Percentiles rank a stretch among this genome's conserved stretches.
Evolutionary conservation across 1,140 invertebrate species (phyloP).

Genomic region (Solen grandis): DNA sequence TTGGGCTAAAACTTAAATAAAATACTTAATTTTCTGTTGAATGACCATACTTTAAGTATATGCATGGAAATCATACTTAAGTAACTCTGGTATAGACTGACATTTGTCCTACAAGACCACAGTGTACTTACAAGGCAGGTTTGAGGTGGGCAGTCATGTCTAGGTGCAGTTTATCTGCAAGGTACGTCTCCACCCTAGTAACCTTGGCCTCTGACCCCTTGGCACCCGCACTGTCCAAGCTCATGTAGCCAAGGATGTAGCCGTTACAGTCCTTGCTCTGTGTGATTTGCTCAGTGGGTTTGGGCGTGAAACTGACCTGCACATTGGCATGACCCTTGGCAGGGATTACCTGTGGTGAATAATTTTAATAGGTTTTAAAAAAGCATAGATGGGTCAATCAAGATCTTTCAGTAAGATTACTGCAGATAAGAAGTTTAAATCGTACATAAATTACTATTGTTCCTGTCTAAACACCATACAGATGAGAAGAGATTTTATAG

Average conservation of each 20-base stretch:
- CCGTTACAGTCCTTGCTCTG: conserved; percentile 69
- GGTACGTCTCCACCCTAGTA: conserved; percentile 64
- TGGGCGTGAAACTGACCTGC: conserved; percentile 71
- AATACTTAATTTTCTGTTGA: too few relatives aligned
- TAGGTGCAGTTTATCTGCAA: conserved; percentile 65
- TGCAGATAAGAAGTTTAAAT: conserved; percentile 5
- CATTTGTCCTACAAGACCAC: too few relatives aligned
- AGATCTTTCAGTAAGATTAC: not conserved
- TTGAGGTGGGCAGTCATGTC: conserved; percentile 77
- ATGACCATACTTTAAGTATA: too few relatives aligned
- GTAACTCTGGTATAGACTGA: too few relatives aligned
- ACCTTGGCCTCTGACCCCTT: conserved; percentile 53
- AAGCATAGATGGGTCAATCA: not conserved
- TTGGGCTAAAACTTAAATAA: too few relatives aligned
- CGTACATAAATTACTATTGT: not conserved
- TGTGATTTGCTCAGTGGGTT: conserved; percentile 62
- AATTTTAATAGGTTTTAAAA: conserved; percentile 12
- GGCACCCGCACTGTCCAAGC: conserved; percentile 68
- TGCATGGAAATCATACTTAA: too few relatives aligned
- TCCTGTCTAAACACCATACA: too few relatives aligned
- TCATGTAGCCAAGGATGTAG: conserved; percentile 74
- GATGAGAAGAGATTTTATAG: too few relatives aligned
- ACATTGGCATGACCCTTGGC: conserved; percentile 65
- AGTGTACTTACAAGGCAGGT: conserved; percentile 78
- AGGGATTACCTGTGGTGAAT: conserved; percentile 75